phyloP scores from a whole-genome alignment of 2,113 vertebrate species.

The Acinonyx jubatus region DNA sequence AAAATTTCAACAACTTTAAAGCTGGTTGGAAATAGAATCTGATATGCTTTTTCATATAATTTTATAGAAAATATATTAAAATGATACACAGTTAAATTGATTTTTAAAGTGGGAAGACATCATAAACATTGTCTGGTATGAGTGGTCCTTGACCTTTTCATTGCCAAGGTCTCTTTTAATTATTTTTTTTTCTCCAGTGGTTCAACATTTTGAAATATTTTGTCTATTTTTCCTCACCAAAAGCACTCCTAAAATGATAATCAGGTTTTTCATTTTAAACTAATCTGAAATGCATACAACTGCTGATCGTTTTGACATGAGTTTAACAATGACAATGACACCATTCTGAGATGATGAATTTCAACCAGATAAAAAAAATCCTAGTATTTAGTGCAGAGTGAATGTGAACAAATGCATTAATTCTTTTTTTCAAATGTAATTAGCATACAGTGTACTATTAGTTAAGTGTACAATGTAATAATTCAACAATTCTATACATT shows the following conservation, averaged over 20 bases:
- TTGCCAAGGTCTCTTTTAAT: background rate
- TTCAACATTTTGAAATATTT: conserved; percentile 60
- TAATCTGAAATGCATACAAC: background rate
- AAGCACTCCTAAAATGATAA: conserved; percentile 22
- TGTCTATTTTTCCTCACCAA: background rate
- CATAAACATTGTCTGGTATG: background rate
- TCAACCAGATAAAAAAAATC: background rate
- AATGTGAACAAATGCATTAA: background rate
- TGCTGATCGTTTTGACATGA: background rate
- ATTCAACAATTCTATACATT: background rate
- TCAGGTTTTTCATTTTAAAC: conserved; percentile 38
- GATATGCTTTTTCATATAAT: background rate
- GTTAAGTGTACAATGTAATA: background rate
- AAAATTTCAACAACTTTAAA: background rate
- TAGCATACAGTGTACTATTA: background rate
- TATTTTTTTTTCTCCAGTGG: conserved; percentile 44
- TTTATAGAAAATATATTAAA: conserved; percentile 32
- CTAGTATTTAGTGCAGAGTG: background rate
- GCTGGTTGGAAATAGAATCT: background rate
- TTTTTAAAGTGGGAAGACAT: conserved; percentile 22
- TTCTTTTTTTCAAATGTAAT: background rate
- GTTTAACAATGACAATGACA: background rate
- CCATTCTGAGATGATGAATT: background rate
- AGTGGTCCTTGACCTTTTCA: conserved; percentile 24
- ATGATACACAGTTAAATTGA: background rate